These are phyloP conservation scores for Heliconius nattereri DNA, from an alignment of 1,140 invertebrate genomes.

Conservation along the genomic window DNA sequence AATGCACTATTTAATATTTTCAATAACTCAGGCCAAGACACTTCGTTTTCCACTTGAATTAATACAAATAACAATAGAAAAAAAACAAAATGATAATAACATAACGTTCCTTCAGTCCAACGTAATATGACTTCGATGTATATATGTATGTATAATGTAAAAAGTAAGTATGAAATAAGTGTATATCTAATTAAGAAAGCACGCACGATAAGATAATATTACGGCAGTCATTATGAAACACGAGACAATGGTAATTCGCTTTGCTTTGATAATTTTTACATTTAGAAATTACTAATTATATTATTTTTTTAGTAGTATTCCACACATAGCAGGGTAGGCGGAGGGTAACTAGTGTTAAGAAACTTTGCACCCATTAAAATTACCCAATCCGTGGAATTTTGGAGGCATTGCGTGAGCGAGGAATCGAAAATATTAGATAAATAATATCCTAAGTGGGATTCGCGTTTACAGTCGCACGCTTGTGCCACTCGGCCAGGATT, in stretches of 20 bases:
- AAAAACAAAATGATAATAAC: too few species aligned
- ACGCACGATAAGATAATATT: not conserved
- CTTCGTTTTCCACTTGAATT: too few species aligned
- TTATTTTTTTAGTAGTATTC: too few species aligned
- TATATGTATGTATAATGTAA: too few species aligned
- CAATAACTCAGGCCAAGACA: too few species aligned
- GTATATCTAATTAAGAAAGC: not conserved
- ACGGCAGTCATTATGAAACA: conserved; percentile 2
- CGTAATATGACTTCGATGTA: too few species aligned
- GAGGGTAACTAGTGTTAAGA: not conserved
- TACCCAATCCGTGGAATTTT: not conserved
- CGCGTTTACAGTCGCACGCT: too few species aligned
- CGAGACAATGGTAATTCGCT: not conserved
- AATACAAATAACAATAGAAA: too few species aligned
- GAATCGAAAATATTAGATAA: not conserved
- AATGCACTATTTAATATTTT: too few species aligned
- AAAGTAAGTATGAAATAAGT: not conserved
- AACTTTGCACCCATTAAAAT: not conserved
- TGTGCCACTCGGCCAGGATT: too few species aligned
- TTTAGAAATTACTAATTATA: not conserved
- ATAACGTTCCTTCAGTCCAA: too few species aligned
- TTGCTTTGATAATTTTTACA: not conserved
- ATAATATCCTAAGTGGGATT: too few species aligned
- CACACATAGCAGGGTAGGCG: not conserved
- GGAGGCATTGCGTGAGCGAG: not conserved